Base-by-base conservation (phyloP, 2,888 invertebrate genomes). In the Pyrocoelia pectoralis region DNA sequence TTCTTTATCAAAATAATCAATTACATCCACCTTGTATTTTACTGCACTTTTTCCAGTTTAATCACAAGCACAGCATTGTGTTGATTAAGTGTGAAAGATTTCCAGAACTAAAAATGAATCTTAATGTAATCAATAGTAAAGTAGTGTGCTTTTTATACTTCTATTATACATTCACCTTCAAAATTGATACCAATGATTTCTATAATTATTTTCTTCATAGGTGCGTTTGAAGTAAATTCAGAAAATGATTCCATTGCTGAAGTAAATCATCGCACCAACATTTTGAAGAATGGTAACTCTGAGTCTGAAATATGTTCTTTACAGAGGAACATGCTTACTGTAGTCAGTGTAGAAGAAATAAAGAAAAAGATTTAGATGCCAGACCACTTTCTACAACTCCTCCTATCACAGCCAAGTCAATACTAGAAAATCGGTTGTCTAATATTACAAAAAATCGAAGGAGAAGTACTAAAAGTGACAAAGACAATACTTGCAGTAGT, bases 291-390 rank as follows among this genome's bases (percentile, higher is more conserved):
- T 3, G n/a, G 46, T 46, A 17, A 9, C 1, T 15, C 12, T 19
- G 50, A 24, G 6, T 24, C 24, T 5, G 46, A 65, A 19, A 4
- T 54, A 14, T 24, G 9, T 13, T 28, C 58, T 4, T 18, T 58
- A 5, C 52, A 58, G n/a, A 51, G 43, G 6, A 28, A 43, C 15
- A 19, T 51, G 19, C 24, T 58, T 14, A 59, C 19, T 18, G 28
- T 61, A 14, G 60, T 61, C 2, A 55, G 49, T 40, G 52, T 61
- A 24, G 55, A 61, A 2, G 60, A 61, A 15, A 61, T 61, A 15
- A 61, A 40, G 17, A 55, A 55, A n/a, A 61, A 50, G 49, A 50
- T 41, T 29, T 55, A 17, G 55, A 61, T n/a, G 18, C 17, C 3
- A 15, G 17, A 2, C 10, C 18, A 8, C 41, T 13, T 13, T 17